These are phyloP conservation scores for Carposina sasakii DNA, from an alignment of 1,140 invertebrate species.

Conservation along the genomic window DNA sequence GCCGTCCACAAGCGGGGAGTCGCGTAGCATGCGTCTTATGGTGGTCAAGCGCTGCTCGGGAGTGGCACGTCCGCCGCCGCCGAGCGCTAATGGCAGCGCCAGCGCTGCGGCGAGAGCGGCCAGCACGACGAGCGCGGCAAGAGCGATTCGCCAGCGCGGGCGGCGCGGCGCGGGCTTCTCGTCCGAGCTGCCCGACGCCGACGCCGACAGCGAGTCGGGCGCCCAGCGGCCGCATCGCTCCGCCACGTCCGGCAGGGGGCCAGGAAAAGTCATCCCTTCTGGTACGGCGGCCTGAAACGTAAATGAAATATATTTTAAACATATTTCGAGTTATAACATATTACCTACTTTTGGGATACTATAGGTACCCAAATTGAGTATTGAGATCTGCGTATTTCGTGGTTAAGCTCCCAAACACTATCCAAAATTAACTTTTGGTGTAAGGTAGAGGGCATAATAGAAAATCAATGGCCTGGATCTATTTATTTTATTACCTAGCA, in stretches of 20 bases:
- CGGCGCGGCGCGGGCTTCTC: slow-evolving; percentile 61
- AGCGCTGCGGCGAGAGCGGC: slow-evolving; percentile 61
- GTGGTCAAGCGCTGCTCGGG: slow-evolving; percentile 74
- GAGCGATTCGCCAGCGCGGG: slow-evolving; percentile 62
- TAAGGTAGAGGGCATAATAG: no score
- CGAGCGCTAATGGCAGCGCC: slow-evolving; percentile 59
- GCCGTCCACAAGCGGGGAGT: slow-evolving; percentile 79
- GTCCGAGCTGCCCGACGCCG: slow-evolving; percentile 66
- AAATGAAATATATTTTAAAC: slow-evolving; percentile 19
- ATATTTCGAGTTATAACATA: no score
- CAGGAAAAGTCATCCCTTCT: slow-evolving; percentile 65
- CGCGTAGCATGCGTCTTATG: slow-evolving; percentile 73
- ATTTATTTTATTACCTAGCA: no score
- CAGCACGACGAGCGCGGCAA: slow-evolving; percentile 57
- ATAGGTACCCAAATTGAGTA: no score
- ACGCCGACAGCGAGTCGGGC: slow-evolving; percentile 61
- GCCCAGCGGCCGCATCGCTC: slow-evolving; percentile 69
- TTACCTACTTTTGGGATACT: no score
- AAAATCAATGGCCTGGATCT: no score
- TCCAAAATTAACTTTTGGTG: no score
- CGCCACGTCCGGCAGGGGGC: slow-evolving; percentile 67
- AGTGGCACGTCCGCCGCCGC: slow-evolving; percentile 70
- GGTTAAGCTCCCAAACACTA: no score
- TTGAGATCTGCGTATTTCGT: no score
- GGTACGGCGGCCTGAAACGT: slow-evolving; percentile 61